phyloP scores from a whole-genome alignment of 2,888 invertebrate genomes.

The Hirtodrosophila histrioides region DNA sequence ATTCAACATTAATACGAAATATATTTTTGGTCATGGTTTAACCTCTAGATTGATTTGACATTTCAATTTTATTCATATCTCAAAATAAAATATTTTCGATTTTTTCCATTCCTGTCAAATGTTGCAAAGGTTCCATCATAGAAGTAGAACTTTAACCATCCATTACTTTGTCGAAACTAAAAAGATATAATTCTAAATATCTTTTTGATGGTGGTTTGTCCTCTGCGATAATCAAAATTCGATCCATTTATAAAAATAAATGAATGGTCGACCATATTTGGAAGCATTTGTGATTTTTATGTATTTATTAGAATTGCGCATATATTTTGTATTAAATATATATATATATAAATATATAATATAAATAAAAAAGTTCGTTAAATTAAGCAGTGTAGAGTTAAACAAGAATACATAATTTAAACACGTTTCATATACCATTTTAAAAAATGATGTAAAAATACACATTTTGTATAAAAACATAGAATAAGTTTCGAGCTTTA shows the following conservation, averaged over 20 bases:
- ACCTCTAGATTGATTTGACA: too few species aligned
- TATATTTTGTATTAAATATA: conserved; percentile 54
- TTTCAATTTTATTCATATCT: too few species aligned
- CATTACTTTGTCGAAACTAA: too few species aligned
- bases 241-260: not conserved
- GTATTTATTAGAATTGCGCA: conserved; percentile 74
- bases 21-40: too few species aligned
- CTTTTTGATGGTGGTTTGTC: too few species aligned
- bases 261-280: conserved; percentile 23
- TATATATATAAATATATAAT: conserved; percentile 38
- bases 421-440: conserved; percentile 28
- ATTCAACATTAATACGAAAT: too few species aligned
- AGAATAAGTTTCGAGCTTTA: conserved; percentile 38
- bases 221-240: too few species aligned
- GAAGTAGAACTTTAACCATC: too few species aligned
- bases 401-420: conserved; percentile 56
- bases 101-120: too few species aligned
- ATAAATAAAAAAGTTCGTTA: conserved; percentile 61
- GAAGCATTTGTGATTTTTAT: conserved; percentile 69
- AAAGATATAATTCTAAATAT: too few species aligned
- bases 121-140: too few species aligned
- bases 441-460: conserved; percentile 43
- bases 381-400: conserved; percentile 66
- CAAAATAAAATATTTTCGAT: too few species aligned
- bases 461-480: conserved; percentile 43